Evolutionary conservation across 1,140 invertebrate species (phyloP), one percentile per base, ranked within the genome.

Genomic region (Phymorhynchus buccinoides): DNA sequence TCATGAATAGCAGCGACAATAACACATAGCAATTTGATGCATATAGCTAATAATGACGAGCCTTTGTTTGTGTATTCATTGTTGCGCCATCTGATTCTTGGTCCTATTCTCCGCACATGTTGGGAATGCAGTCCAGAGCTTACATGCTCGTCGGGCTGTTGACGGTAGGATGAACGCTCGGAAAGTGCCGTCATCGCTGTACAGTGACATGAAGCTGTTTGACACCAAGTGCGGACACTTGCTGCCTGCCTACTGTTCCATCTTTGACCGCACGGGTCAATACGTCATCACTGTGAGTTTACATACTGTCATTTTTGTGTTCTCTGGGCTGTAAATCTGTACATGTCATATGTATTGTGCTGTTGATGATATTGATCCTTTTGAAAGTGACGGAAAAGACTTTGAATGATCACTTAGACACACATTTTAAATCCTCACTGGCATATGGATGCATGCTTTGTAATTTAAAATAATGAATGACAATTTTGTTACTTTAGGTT

Each of bases 231-330:
- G 99, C 12, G 99, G 98, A 9, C 99, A 99, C 93, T 94, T 99
- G 44, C 97, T 97, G 12, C 96, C 98, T 35, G 98, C 99, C 1
- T 99, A 99, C 94, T 99, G 98, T 94, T 95, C 99, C 32, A 94
- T 97, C 1, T 99, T 98, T 94, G 99, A 99, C 94, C 95, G 96
- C 85, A 97, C 97, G 22, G 98, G 98, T 9, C 95, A 96, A 91
- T 99, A 97, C 91, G 96, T 99, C 78, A 96, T 99, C 88, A 99
- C 98, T 0, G 96, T 96, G 94, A 94, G 94, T 94, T 35, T 12
- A n/a, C 27, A n/a, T n/a, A n/a, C n/a, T n/a, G n/a, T n/a, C n/a
- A n/a, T n/a, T n/a, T n/a, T n/a, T n/a, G n/a, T n/a, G n/a, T n/a
- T n/a, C n/a, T n/a, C n/a, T n/a, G n/a, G n/a, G n/a, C n/a, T n/a